phyloP scores from a whole-genome alignment of 2,888 invertebrate species.

The Carterocephalus palaemon region DNA sequence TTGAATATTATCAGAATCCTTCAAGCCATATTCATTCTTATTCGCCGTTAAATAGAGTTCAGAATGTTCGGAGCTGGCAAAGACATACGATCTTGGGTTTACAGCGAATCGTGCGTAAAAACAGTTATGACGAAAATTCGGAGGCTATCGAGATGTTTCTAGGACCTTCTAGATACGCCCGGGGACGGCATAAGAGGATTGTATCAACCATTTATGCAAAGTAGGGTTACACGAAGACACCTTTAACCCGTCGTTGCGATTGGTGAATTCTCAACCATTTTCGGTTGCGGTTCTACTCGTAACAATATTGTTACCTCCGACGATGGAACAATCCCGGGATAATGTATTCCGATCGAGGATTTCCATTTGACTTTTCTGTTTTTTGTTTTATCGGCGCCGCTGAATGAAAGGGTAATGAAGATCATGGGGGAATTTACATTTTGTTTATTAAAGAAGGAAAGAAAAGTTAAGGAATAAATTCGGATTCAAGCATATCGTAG shows the following conservation, averaged over 20 bases:
- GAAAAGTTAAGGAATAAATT: too few species aligned
- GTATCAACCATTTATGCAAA: slow-evolving; percentile 1
- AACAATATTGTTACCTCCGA: too few species aligned
- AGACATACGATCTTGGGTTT: not conserved
- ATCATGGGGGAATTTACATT: too few species aligned
- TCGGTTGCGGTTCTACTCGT: too few species aligned
- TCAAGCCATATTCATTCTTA: slow-evolving; percentile 1
- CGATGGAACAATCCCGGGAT: not conserved
- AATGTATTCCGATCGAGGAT: not conserved
- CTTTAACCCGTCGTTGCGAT: too few species aligned
- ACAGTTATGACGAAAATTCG: slow-evolving; percentile 5
- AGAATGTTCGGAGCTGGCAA: slow-evolving; percentile 1
- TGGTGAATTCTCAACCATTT: too few species aligned
- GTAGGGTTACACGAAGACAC: too few species aligned
- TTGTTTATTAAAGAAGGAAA: too few species aligned
- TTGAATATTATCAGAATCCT: not conserved
- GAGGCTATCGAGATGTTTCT: not conserved
- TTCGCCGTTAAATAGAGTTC: not conserved
- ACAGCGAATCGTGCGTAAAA: not conserved
- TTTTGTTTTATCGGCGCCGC: too few species aligned
- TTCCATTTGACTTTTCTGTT: too few species aligned
- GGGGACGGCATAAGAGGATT: not conserved
- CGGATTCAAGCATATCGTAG: too few species aligned
- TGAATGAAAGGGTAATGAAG: too few species aligned
- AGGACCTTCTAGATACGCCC: not conserved